phyloP scores from a whole-genome alignment of 2,888 invertebrate species.

The Nemapogon koenigi region DNA sequence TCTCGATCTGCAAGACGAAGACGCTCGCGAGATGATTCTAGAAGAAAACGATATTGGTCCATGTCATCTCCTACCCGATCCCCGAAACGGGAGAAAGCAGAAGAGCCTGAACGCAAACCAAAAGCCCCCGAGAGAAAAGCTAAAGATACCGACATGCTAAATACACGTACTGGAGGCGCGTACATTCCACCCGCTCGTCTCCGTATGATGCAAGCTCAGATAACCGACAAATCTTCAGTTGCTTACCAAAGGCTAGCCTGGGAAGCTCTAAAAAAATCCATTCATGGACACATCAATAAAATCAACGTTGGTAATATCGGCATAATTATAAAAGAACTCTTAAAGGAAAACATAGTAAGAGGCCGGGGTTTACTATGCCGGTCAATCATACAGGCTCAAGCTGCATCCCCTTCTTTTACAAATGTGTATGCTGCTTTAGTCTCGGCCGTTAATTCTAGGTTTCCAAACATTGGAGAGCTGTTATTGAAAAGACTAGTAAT shows the following conservation, averaged over 20 bases:
- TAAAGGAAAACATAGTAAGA: constrained; percentile 94
- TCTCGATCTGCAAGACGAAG: constrained; percentile 29
- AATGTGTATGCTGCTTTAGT: constrained; percentile 97
- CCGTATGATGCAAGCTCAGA: constrained; percentile 93
- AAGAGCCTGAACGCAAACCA: constrained; percentile 24
- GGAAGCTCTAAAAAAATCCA: constrained; percentile 98
- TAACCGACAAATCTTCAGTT: constrained; percentile 93
- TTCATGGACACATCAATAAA: constrained; percentile 98
- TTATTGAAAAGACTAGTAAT: constrained; percentile 88
- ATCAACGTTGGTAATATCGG: constrained; percentile 95
- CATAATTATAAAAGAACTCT: constrained; percentile 87
- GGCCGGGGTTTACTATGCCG: constrained; percentile 92
- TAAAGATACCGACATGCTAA: constrained; percentile 70
- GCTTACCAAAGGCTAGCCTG: constrained; percentile 97
- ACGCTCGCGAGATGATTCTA: constrained; percentile 21
- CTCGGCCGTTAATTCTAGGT: constrained; percentile 95
- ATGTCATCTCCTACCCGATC: constrained; percentile 26
- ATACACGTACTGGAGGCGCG: constrained; percentile 89
- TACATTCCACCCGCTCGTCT: constrained; percentile 98
- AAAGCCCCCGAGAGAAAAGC: constrained; percentile 35
- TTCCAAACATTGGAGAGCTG: constrained; percentile 96
- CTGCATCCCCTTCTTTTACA: constrained; percentile 96
- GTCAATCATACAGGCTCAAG: constrained; percentile 96
- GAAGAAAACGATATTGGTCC: constrained; percentile 39
- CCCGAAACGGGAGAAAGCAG: constrained; percentile 21